Evolutionary conservation across 2,797 vertebrate species (phyloP), one percentile per base, ranked within the genome.

Genomic region (Columba guinea): DNA sequence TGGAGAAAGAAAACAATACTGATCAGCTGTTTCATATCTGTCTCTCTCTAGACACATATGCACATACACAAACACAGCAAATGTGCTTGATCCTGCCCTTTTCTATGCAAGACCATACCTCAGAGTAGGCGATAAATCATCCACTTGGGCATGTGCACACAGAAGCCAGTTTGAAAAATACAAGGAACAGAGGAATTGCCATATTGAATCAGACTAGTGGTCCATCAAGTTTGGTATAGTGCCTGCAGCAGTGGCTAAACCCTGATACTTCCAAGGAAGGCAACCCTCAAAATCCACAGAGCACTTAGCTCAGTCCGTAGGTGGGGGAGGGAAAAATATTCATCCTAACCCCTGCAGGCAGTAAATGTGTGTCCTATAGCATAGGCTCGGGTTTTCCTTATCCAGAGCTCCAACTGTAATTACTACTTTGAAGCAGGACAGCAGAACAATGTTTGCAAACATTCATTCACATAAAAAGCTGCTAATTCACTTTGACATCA

Each of bases 191-290:
- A 95, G 93, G 92, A 95, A 97, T 97, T 97, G 97, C 97, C 96
- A 95, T 94, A 90, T 84, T 81, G 90, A 96, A 97, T 97, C 97
- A 97, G 93, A 46, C 91, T 48, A n/a, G 90, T 93, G 97, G 92
- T 95, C 96, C 96, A 84, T 97, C 96, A 97, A 69, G 82, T 94
- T 94, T 79, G 59, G 90, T 95, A 89, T 94, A 94, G 41, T 60
- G 97, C 97, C 97, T 96, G 94, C 94, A 97, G 97, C 95, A 71
- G 86, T 30, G 78, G 69, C 78, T 94, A 93, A 96, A 80, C 64
- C 77, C 52, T 87, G 71, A 62, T 87, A 69, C 81, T 90, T 93
- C 83, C 75, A 79, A 84, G 68, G 41, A 94, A 90, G 68, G 71
- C 93, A 88, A 64, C 62, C 46, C 82, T 78, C 34, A 22, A 74